Evolutionary conservation across 1,140 invertebrate species (phyloP), one percentile per base, ranked within the genome.

Genomic region (Tetramorium parvispinum): DNA sequence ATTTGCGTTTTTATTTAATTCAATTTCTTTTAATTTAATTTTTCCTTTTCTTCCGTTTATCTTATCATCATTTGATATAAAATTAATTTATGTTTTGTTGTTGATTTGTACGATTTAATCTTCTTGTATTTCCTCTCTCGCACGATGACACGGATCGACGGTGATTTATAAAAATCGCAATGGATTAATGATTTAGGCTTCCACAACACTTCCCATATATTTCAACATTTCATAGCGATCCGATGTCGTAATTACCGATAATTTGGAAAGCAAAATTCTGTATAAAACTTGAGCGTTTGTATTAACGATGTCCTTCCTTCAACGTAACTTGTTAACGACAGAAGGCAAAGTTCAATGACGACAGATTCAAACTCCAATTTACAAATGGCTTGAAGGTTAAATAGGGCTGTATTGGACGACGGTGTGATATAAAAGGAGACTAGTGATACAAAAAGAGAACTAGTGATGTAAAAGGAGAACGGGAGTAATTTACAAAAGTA

Each of bases 341-440:
- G 43, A 49, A 46, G 24, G 46, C 82, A 85, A 49, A 55, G 73
- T 85, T 73, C 87, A 85, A 90, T 88, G 82, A 63, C 51, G 13
- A 77, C 40, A 66, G 71, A 86, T 87, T 24, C 51, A 78, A 85
- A 57, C 11, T 87, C 59, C 68, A 75, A 88, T 88, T 88, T 82
- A 85, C 55, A 88, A 88, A 76, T 70, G 46, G 40, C 37, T 55
- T 24, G 40, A 8, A 51, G 87, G 85, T 88, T 68, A 88, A 87
- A 59, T 82, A n/a, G 6, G 18, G 18, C 32, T n/a, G 55, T 55
- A 57, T 87, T 43, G n/a, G 55, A 65, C 7, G n/a, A 78, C 18
- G 16, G 53, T 83, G 79, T 4, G 32, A 32, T 32, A 32, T 32
- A 4, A 32, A 32, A 32, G 27, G 1, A 32, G 27, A 32, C 27